These are phyloP conservation scores for Melolontha melolontha DNA, from an alignment of 2,888 invertebrate genomes.

Conservation along the genomic window DNA sequence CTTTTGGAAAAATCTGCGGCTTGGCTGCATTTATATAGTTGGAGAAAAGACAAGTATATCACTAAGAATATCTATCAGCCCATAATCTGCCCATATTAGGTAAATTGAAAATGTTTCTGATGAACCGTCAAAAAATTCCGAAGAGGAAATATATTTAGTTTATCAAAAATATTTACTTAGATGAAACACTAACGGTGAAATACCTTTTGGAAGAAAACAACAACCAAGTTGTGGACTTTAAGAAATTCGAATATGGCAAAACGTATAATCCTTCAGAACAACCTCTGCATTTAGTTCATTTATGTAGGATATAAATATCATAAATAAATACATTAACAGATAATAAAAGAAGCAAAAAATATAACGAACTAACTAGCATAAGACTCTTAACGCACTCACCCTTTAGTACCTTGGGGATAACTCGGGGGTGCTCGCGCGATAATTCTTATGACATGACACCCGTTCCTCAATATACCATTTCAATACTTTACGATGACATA, in stretches of 20 bases:
- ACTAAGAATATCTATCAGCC: constrained; percentile 88
- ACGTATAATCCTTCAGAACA: constrained; percentile 61
- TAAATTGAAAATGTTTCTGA: constrained; percentile 77
- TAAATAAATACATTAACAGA: constrained; percentile 1
- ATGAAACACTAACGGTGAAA: constrained; percentile 79
- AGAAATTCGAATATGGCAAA: constrained; percentile 91
- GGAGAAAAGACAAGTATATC: constrained; percentile 59
- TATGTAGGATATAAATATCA: not conserved
- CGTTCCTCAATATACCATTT: too few relatives aligned
- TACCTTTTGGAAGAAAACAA: constrained; percentile 77
- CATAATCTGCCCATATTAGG: constrained; percentile 87
- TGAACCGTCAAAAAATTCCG: constrained; percentile 72
- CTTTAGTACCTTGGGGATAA: too few relatives aligned
- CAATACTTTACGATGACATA: too few relatives aligned
- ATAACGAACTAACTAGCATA: too few relatives aligned
- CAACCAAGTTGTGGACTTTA: constrained; percentile 81
- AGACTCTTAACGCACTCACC: too few relatives aligned
- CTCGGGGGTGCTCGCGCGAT: too few relatives aligned
- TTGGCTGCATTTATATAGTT: constrained; percentile 77
- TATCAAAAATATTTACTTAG: constrained; percentile 89
- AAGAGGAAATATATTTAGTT: constrained; percentile 84
- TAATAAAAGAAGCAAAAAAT: too few relatives aligned
- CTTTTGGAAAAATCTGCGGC: constrained; percentile 88
- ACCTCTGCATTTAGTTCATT: constrained; percentile 68
- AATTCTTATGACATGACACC: too few relatives aligned